Conservation (phyloP, 2,797 vertebrate genomes). For the Thamnophis elegans region DNA sequence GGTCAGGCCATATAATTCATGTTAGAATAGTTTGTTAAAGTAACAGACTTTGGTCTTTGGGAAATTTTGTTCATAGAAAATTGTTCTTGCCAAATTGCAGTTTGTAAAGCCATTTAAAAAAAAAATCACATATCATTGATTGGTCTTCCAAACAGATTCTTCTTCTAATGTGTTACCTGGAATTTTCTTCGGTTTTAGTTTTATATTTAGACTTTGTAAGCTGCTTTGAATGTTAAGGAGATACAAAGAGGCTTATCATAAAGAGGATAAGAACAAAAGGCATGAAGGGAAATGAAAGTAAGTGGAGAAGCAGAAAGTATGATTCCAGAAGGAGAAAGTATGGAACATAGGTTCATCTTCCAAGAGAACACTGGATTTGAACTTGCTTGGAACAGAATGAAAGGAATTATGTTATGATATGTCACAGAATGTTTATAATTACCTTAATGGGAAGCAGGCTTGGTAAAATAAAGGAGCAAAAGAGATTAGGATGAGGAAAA, state of each 20-base stretch:
- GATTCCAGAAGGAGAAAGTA: neutral
- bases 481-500: neutral
- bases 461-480: neutral
- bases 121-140: neutral
- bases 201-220: neutral
- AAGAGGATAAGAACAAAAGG: neutral
- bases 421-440: neutral
- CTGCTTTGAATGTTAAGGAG: neutral
- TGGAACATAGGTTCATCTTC: neutral
- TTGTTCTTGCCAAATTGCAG: too few relatives aligned
- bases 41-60: neutral
- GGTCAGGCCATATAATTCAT: neutral
- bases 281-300: neutral
- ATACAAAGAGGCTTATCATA: neutral
- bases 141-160: neutral
- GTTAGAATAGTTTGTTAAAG: neutral
- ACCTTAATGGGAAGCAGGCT: neutral
- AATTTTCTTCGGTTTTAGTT: neutral
- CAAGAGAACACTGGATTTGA: neutral
- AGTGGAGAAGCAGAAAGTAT: neutral
- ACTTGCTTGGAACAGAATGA: neutral
- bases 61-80: neutral
- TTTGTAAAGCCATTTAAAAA: neutral
- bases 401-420: neutral
- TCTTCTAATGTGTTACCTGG: neutral